Percentiles rank a stretch among this genome's conserved stretches.
Conservation (phyloP, 2,113 vertebrate genomes). For the Catharus minimus region DNA sequence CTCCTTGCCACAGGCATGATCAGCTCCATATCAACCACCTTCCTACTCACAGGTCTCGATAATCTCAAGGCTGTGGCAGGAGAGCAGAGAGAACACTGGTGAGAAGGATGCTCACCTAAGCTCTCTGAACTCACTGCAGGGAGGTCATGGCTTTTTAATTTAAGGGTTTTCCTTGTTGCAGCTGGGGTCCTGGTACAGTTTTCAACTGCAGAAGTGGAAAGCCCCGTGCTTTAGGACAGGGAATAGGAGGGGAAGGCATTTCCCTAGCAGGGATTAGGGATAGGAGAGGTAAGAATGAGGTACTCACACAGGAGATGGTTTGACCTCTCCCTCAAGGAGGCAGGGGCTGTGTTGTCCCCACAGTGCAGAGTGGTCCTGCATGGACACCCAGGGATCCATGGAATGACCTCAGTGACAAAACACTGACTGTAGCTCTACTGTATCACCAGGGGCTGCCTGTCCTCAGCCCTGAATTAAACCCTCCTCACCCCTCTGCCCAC, state of each 20-base stretch:
- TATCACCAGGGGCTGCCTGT: not conserved
- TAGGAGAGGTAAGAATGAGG: not conserved
- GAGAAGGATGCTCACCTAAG: not conserved
- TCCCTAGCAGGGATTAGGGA: not conserved
- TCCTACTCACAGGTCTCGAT: not conserved
- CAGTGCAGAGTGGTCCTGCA: not conserved
- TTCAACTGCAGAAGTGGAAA: not conserved
- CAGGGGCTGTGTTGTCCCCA: not conserved
- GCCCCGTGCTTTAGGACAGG: not conserved
- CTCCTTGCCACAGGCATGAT: not conserved
- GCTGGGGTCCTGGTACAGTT: not conserved
- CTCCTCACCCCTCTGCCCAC: not conserved
- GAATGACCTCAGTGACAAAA: not conserved
- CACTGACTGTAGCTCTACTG: not conserved
- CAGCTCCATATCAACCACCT: not conserved
- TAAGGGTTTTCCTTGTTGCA: not conserved
- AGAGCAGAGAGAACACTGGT: not conserved
- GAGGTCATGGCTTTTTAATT: not conserved
- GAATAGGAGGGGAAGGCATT: not conserved
- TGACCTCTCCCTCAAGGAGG: fast-evolving
- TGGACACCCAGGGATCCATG: fast-evolving
- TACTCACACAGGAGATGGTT: not conserved
- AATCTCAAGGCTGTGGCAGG: not conserved
- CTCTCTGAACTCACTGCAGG: not conserved
- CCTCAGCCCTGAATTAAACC: too few species aligned